phyloP scores from a whole-genome alignment of 2,113 vertebrate species.

The Pituophis catenifer region DNA sequence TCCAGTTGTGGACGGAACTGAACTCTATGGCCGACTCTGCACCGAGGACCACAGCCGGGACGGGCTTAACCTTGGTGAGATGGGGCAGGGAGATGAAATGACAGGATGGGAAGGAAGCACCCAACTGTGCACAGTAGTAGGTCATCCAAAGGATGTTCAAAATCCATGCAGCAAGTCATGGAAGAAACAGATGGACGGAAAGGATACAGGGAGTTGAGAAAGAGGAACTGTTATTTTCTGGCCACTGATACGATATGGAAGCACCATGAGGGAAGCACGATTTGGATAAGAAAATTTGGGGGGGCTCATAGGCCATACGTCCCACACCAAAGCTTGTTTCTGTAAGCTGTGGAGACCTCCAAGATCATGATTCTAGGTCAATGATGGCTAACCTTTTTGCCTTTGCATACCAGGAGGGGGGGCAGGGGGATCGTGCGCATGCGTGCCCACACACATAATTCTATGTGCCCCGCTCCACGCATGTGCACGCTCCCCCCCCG shows the following conservation, averaged over 20 bases:
- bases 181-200: not conserved
- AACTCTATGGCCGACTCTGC: constrained; percentile 57
- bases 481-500: no score
- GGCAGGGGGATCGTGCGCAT: no score
- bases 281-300: not conserved
- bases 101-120: not conserved
- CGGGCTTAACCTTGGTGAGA: constrained; percentile 60
- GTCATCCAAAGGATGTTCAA: not conserved
- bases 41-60: constrained; percentile 30
- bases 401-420: no score
- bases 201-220: not conserved
- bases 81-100: constrained; percentile 15
- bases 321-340: not conserved
- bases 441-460: no score
- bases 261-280: not conserved
- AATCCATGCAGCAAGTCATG: not conserved
- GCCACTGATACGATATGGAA: not conserved
- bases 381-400: no score
- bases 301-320: not conserved
- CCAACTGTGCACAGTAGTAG: not conserved
- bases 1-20: constrained; percentile 38
- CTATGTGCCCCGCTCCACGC: no score
- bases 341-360: not conserved
- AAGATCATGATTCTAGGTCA: not conserved
- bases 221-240: not conserved